Evolutionary conservation across 1,140 invertebrate species (phyloP), one percentile per base, ranked within the genome.

Genomic region (Scaptomyza montana): DNA sequence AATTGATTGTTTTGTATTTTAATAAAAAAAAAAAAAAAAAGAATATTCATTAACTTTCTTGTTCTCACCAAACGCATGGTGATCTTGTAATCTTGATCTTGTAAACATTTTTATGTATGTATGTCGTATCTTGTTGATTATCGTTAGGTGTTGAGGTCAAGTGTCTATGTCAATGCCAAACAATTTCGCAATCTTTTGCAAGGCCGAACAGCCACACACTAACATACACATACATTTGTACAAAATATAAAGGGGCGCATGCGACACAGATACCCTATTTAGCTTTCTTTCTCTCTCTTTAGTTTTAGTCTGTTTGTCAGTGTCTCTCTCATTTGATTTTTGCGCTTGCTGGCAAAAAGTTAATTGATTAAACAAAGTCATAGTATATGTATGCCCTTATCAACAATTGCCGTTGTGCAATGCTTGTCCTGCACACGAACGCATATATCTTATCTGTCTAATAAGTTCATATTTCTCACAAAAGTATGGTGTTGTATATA

Each of bases 361-460:
- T 50, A 68, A 68, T 73, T 73, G 64, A 73, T 73, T 73, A 61
- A 73, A 73, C 57, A 68, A 68, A 68, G 56, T 53, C 33, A 53
- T 73, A 43, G 16, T 16, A 16, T 1, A 16, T 16, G 16, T 56
- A 69, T 69, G 43, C 9, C 9, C 43, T 74, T 69, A 74, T 74
- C 65, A 73, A 61, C 33, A 59, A 57, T 57, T 53, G 39, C 50
- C 25, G 39, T 53, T 50, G 56, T 71, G 46, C 51, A 49, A 70
- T 45, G 39, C 30, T 54, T 53, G 62, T 68, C 65, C 57, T 73
- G 56, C 55, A 47, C 19, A 19, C 13, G 5, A 30, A 16, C 19
- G 33, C 33, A 19, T 45, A 10, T 78, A 84, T 84, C 80, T 82
- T 85, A 82, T 82, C 80, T 49, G 43, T 16, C 16, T 16, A 63